phyloP scores from a whole-genome alignment of 2,888 invertebrate genomes.

The Shargacucullia verbasci region DNA sequence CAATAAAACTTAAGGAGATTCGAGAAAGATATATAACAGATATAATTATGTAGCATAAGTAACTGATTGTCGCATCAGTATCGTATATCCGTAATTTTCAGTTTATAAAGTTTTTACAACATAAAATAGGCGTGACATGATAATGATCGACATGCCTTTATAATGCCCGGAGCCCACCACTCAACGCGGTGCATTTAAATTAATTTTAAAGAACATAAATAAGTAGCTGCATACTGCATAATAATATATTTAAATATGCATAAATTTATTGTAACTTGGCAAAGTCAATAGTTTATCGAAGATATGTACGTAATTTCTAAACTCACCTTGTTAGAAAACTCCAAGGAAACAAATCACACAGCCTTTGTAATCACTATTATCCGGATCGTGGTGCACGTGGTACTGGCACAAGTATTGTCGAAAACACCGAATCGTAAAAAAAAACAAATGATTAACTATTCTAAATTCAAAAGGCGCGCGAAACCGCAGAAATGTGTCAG shows the following conservation, averaged over 20 bases:
- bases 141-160: slow-evolving; percentile 51
- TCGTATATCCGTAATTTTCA: slow-evolving; percentile 17
- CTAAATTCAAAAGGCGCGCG: slow-evolving; percentile 87
- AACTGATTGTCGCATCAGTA: slow-evolving; percentile 10
- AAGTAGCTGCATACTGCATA: slow-evolving; percentile 25
- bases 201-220: slow-evolving; percentile 51
- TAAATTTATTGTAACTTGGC: slow-evolving; percentile 39
- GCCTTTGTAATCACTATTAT: slow-evolving; percentile 65
- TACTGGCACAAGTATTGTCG: slow-evolving; percentile 71
- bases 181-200: slow-evolving; percentile 57
- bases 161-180: slow-evolving; percentile 51
- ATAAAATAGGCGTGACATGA: slow-evolving; percentile 48
- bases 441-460: slow-evolving; percentile 76
- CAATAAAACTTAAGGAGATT: slow-evolving; percentile 43
- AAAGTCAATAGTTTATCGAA: slow-evolving; percentile 23
- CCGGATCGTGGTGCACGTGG: slow-evolving; percentile 65
- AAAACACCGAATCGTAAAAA: slow-evolving; percentile 75
- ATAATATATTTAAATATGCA: slow-evolving; percentile 24
- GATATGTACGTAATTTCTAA: slow-evolving; percentile 38
- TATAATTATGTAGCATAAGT: not conserved
- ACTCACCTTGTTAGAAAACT: slow-evolving; percentile 71
- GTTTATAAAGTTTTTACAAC: slow-evolving; percentile 32
- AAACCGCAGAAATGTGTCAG: slow-evolving; percentile 87
- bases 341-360: slow-evolving; percentile 63
- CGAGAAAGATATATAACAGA: slow-evolving; percentile 15